These are phyloP conservation scores for Buphagus erythrorhynchus DNA, from an alignment of 2,797 vertebrate genomes.

Conservation along the genomic window DNA sequence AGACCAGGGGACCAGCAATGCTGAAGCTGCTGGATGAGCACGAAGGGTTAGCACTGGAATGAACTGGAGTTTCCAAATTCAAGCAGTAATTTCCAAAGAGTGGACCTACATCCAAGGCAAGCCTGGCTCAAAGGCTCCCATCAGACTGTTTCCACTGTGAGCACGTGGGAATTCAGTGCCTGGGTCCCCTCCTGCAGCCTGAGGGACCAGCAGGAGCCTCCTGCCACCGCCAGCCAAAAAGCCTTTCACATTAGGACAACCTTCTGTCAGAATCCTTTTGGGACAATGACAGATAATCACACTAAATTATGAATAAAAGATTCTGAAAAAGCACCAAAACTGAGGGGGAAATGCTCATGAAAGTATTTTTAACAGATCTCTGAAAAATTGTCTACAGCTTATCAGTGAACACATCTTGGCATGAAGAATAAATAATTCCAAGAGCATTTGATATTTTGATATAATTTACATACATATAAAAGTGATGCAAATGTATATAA, in stretches of 20 bases:
- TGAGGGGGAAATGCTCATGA: not conserved
- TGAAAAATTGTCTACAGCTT: not conserved
- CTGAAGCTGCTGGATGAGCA: not conserved
- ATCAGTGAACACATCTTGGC: not conserved
- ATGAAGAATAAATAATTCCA: not conserved
- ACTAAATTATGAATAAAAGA: not conserved
- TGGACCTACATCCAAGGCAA: not conserved
- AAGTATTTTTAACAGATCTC: not conserved
- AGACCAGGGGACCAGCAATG: not conserved
- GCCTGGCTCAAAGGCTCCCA: rapidly evolving
- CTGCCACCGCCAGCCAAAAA: not conserved
- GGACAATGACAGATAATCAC: not conserved
- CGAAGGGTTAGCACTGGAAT: not conserved
- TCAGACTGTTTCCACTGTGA: rapidly evolving
- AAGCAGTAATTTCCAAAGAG: not conserved
- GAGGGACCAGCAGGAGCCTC: not conserved
- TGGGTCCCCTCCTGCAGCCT: not conserved
- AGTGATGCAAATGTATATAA: not conserved
- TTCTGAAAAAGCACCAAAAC: constrained; percentile 20
- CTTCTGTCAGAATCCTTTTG: not conserved
- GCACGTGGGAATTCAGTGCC: not conserved
- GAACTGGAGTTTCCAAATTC: not conserved
- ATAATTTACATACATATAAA: not conserved
- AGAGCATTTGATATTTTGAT: not conserved
- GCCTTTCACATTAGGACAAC: not conserved